Conservation (phyloP, 1,140 invertebrate species). For the Meloidogyne hapla region DNA sequence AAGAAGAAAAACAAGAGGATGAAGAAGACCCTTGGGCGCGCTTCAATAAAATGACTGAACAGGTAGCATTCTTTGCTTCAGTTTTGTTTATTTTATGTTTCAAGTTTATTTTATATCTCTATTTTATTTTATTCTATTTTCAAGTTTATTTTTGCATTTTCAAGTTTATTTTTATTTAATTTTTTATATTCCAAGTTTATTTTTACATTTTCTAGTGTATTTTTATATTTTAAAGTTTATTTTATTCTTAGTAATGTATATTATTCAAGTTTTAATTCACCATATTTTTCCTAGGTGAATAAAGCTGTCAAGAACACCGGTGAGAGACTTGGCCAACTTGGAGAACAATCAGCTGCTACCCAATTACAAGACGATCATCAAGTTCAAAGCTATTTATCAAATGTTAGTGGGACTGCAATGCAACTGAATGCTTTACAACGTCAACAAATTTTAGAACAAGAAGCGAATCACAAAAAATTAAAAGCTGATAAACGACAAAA, state of each 20-base stretch:
- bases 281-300: background rate
- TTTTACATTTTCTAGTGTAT: background rate
- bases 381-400: conserved; percentile 48
- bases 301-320: conserved; percentile 51
- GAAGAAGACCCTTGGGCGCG: conserved; percentile 62
- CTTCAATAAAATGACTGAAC: conserved; percentile 62
- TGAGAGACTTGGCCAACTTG: conserved; percentile 48
- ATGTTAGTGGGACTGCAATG: conserved; percentile 45
- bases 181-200: background rate
- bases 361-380: conserved; percentile 55
- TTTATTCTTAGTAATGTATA: background rate
- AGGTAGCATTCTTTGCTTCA: conserved; percentile 22
- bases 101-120: background rate
- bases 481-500: conserved; percentile 57
- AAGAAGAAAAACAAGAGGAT: conserved; percentile 38
- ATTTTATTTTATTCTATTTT: background rate
- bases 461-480: conserved; percentile 55
- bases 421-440: conserved; percentile 47
- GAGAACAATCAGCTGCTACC: conserved; percentile 53
- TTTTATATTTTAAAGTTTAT: background rate
- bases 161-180: background rate
- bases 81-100: background rate
- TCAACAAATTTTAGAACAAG: conserved; percentile 47
- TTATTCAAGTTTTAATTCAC: background rate
- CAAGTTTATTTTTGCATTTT: background rate